Conservation (phyloP, 37 sponge, comb jelly and placozoan genomes). For the Agelas oroides region DNA sequence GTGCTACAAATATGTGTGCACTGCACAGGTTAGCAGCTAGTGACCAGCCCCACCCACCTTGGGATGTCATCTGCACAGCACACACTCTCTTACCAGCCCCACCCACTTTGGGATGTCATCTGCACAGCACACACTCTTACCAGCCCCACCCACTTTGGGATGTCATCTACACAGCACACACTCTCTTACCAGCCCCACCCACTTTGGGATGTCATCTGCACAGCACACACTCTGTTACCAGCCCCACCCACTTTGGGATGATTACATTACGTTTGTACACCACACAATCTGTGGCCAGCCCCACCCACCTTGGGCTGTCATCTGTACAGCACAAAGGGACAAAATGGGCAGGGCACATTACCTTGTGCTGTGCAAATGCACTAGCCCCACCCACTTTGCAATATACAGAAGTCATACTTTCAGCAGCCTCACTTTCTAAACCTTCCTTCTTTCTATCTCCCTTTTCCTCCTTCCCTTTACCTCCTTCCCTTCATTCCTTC, state of each 20-base stretch:
- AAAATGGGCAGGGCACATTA: too few species aligned
- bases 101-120: neutral
- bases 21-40: constrained; percentile 58
- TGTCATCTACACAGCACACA: too few species aligned
- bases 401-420: neutral
- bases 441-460: too few species aligned
- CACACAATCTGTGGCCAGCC: neutral
- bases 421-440: neutral
- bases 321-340: too few species aligned
- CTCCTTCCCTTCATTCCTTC: neutral
- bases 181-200: too few species aligned
- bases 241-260: neutral
- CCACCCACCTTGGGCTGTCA: neutral
- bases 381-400: neutral
- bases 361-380: neutral
- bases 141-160: neutral
- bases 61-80: too few species aligned
- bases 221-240: too few species aligned
- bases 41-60: neutral
- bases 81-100: too few species aligned
- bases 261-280: too few species aligned
- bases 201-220: neutral
- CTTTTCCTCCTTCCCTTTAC: constrained; percentile 6
- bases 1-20: constrained; percentile 42
- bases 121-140: too few species aligned